A percentile compares a stretch with the other conserved stretches of the same genome.
These are phyloP conservation scores for Dromiciops gliroides DNA, from an alignment of 2,113 vertebrate species.

Conservation along the genomic window DNA sequence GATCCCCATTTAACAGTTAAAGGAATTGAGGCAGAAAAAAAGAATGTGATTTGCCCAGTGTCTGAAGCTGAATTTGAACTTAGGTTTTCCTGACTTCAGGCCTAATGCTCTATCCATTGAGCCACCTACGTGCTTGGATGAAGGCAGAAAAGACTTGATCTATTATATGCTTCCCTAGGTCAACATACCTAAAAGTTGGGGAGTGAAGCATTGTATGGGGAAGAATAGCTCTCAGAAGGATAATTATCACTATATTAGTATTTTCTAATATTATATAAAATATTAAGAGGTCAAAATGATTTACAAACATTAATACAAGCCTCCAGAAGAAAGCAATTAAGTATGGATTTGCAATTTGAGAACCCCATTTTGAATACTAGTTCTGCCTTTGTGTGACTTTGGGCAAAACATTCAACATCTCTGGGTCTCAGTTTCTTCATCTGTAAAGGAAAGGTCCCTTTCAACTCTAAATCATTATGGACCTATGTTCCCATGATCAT, in stretches of 20 bases:
- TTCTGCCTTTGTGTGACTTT: neutral
- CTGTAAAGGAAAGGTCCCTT: neutral
- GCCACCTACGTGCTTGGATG: neutral
- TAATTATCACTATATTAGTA: neutral
- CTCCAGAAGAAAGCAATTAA: constrained; percentile 2
- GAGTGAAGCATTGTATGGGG: neutral
- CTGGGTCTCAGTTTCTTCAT: neutral
- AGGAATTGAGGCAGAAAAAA: neutral
- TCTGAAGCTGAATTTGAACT: neutral
- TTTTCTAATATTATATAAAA: constrained; percentile 6
- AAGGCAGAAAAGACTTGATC: neutral
- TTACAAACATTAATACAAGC: constrained; percentile 17
- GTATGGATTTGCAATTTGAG: neutral
- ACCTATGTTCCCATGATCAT: neutral
- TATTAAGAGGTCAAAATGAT: constrained; percentile 24
- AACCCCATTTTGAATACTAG: neutral
- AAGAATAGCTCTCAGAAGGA: neutral
- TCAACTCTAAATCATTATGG: neutral
- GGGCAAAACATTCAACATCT: neutral
- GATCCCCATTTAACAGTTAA: neutral
- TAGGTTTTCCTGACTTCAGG: neutral
- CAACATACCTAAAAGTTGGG: neutral
- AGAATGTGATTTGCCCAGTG: neutral
- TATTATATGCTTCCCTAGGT: neutral
- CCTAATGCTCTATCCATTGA: neutral